Percentiles rank a stretch among this genome's conserved stretches.
Conservation (phyloP, 2,797 vertebrate genomes). For the Pristis pectinata region DNA sequence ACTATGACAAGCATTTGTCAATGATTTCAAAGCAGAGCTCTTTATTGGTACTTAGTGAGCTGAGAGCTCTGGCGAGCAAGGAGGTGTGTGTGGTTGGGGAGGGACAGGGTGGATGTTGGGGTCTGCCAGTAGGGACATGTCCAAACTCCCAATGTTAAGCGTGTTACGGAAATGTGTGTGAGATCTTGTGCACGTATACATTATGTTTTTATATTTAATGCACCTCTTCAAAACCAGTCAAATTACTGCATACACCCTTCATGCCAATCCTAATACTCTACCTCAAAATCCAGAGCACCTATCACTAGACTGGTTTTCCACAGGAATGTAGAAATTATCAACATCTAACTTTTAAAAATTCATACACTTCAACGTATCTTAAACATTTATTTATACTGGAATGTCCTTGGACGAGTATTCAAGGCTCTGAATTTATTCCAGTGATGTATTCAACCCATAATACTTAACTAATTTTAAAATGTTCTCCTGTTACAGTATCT, state of each 20-base stretch:
- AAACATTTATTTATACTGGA: not conserved
- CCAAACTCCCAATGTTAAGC: too few species aligned
- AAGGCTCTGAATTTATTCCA: slow-evolving; percentile 5
- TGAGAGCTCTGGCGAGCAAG: not conserved
- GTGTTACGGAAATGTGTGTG: too few species aligned
- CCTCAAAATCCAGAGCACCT: not conserved
- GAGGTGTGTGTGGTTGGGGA: too few species aligned
- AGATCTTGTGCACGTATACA: too few species aligned
- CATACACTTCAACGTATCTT: not conserved
- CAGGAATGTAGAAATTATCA: not conserved
- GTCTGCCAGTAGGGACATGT: too few species aligned
- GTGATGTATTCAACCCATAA: slow-evolving; percentile 2
- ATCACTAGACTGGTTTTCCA: not conserved
- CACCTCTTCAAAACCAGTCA: too few species aligned
- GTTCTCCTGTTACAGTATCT: slow-evolving; percentile 11
- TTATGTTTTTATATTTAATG: too few species aligned
- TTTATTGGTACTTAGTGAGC: not conserved
- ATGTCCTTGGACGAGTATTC: slow-evolving; percentile 28
- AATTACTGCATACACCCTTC: too few species aligned
- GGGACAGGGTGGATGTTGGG: too few species aligned
- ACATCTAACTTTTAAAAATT: not conserved
- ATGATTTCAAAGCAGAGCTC: not conserved
- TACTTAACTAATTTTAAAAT: slow-evolving; percentile 30
- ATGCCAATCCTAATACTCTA: not conserved
- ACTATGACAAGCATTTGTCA: not conserved